Evolutionary conservation across 1,140 invertebrate species (phyloP).

Genomic region (Euura saliciscinereae): DNA sequence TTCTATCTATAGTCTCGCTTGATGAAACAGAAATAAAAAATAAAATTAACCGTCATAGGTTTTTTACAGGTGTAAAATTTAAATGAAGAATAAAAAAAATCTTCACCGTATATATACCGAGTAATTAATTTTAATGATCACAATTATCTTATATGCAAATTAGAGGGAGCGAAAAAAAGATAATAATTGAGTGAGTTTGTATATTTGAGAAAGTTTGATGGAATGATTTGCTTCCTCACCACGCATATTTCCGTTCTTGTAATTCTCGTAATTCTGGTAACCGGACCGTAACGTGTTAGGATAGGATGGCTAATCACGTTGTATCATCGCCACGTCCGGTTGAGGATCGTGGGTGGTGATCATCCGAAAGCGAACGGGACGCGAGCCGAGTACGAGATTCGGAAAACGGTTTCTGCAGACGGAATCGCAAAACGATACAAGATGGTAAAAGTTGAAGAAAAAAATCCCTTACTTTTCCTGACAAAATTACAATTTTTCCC

Average conservation of each 20-base stretch:
- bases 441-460: neutral
- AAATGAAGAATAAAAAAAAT: too few species aligned
- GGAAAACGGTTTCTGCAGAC: neutral
- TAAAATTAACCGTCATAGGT: neutral
- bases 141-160: too few species aligned
- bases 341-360: neutral
- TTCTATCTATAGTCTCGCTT: too few species aligned
- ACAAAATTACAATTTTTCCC: too few species aligned
- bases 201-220: neutral
- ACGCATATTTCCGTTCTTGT: neutral
- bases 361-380: neutral
- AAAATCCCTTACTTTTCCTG: too few species aligned
- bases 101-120: too few species aligned
- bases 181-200: neutral
- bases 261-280: slow-evolving; percentile 3
- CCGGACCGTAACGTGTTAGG: slow-evolving; percentile 6
- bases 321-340: neutral
- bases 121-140: too few species aligned
- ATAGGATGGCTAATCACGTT: slow-evolving; percentile 1
- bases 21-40: too few species aligned
- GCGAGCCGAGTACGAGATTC: neutral
- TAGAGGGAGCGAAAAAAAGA: too few species aligned
- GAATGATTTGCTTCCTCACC: neutral
- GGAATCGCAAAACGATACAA: neutral
- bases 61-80: too few species aligned